Evolutionary conservation across 2,113 vertebrate species (phyloP).

Genomic region (Quiscalus mexicanus): DNA sequence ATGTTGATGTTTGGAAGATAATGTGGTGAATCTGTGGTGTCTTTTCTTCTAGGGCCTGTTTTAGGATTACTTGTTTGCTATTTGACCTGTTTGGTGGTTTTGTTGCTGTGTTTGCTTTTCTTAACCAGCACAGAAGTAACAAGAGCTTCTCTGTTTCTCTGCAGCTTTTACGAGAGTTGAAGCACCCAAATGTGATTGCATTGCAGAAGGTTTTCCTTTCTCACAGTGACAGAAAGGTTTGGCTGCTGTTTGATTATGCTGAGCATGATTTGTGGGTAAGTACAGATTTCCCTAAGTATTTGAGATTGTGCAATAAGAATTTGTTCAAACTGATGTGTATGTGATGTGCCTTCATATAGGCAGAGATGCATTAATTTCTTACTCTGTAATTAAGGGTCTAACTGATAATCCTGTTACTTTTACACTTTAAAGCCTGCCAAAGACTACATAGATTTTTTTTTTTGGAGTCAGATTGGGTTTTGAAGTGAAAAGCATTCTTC

Average conservation of each 20-base stretch:
- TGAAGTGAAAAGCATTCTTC: neutral
- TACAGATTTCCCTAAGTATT: neutral
- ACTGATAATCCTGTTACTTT: neutral
- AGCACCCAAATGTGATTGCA: slow-evolving; percentile 90
- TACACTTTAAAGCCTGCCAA: neutral
- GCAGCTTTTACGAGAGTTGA: slow-evolving; percentile 89
- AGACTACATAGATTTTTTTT: neutral
- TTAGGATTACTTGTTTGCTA: neutral
- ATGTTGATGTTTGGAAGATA: neutral
- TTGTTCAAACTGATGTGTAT: neutral
- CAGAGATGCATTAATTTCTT: neutral
- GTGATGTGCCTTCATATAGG: neutral
- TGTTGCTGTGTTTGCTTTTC: neutral
- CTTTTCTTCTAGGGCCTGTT: neutral
- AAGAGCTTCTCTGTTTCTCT: slow-evolving; percentile 45
- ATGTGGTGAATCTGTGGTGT: neutral
- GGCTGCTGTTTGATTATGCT: slow-evolving; percentile 91
- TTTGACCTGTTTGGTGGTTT: neutral
- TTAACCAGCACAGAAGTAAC: neutral
- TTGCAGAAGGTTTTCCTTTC: slow-evolving; percentile 93
- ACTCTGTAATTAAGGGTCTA: neutral
- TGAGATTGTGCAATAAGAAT: neutral
- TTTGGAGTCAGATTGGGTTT: neutral
- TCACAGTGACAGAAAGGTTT: slow-evolving; percentile 91
- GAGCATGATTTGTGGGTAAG: slow-evolving; percentile 92